Evolutionary conservation across 2,797 vertebrate species (phyloP), one percentile per base, ranked within the genome.

Genomic region (Brotula barbata): DNA sequence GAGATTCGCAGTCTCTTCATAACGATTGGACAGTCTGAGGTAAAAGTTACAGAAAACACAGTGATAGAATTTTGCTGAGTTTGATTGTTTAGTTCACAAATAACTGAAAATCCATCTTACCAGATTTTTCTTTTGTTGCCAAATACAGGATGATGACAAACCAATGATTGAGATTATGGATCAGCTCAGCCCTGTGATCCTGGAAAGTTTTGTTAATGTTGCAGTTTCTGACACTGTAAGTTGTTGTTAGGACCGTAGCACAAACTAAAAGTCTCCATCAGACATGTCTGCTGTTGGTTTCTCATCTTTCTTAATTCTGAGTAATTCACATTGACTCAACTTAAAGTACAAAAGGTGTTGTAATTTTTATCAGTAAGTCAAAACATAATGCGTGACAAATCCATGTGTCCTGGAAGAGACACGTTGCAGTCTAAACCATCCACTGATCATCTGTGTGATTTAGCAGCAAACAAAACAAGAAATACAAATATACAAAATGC

Each of bases 111-210:
- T 8, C n/a, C n/a, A n/a, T 28, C 7, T 28, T 7, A 28, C 25
- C 3, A 4, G 25, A 28, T 28, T 28, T 28, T 7, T 48, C 55
- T 33, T 34, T 9, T 58, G 16, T 58, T 65, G 9, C 44, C 17
- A 10, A 39, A 37, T 68, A 45, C 75, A 99, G 97, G 96, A 98
- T 58, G 97, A 98, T 28, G 96, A 99, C 82, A 96, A 93, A 77
- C 94, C 96, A 7, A 95, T 99, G 95, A 96, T 99, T 59, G 97
- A 98, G 82, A 91, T 98, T 51, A 95, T 99, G 96, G 96, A 99
- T 87, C 96, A 97, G 15, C 84, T 99, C 67, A 96, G 96, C 85
- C 94, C 95, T 55, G 89, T 91, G 48, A 95, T 99, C 81, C 89
- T 98, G 61, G 95, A 98, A 58, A 97, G 94, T 83, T 97, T 98